These are phyloP conservation scores for Lochmaea crataegi DNA, from an alignment of 2,888 invertebrate species.

Conservation along the genomic window DNA sequence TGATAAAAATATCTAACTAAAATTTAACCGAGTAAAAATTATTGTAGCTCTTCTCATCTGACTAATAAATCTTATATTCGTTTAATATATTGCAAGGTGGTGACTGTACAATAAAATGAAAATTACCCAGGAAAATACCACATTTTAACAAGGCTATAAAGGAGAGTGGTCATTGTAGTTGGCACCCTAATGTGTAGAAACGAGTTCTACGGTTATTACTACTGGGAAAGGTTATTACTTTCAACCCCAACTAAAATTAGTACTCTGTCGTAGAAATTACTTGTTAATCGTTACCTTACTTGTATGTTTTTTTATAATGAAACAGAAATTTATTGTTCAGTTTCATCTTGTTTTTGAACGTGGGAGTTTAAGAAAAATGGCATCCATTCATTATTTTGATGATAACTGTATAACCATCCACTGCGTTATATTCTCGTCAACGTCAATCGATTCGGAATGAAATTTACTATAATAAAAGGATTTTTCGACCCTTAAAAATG, in stretches of 20 bases:
- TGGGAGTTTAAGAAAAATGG: too few species aligned
- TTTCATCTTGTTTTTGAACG: too few species aligned
- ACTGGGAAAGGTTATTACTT: neutral
- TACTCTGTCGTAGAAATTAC: neutral
- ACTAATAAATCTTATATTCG: too few species aligned
- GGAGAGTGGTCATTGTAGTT: constrained; percentile 37
- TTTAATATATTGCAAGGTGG: neutral
- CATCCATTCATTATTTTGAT: too few species aligned
- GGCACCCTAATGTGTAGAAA: constrained; percentile 26
- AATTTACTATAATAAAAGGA: too few species aligned
- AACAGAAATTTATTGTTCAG: constrained; percentile 13
- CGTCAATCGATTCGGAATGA: too few species aligned
- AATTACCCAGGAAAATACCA: constrained; percentile 33
- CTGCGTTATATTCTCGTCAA: too few species aligned
- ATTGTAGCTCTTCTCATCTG: too few species aligned
- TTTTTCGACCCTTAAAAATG: too few species aligned
- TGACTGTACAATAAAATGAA: constrained; percentile 22
- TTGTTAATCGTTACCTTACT: neutral
- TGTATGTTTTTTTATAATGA: neutral
- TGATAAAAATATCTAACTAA: too few species aligned
- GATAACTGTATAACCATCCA: too few species aligned
- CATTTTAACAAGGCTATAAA: constrained; percentile 40
- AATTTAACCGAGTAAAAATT: too few species aligned
- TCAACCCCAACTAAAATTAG: constrained; percentile 7
- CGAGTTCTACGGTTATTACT: constrained; percentile 23